These are phyloP conservation scores for Pseudomugil gertrudae DNA, from an alignment of 2,797 vertebrate genomes.

Conservation along the genomic window DNA sequence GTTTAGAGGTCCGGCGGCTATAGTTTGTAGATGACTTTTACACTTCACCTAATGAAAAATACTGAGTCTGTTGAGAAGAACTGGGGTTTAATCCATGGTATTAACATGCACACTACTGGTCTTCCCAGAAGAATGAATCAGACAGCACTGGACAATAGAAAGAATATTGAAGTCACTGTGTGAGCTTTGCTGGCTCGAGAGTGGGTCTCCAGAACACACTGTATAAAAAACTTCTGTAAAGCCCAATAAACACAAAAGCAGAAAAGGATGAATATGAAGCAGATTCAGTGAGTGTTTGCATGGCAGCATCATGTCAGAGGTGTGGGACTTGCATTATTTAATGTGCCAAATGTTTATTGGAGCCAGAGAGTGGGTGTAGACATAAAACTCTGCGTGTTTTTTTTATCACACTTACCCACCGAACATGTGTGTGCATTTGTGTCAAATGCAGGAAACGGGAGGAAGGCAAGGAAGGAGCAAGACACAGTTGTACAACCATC, in stretches of 20 bases:
- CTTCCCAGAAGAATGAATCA: slow-evolving; percentile 48
- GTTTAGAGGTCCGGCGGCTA: slow-evolving; percentile 37
- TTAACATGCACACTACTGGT: slow-evolving; percentile 25
- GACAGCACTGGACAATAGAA: slow-evolving; percentile 54
- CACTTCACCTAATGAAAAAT: slow-evolving; percentile 52
- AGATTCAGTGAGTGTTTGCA: slow-evolving; percentile 41
- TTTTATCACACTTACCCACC: slow-evolving; percentile 49
- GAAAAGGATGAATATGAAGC: slow-evolving; percentile 16
- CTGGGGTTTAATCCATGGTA: slow-evolving; percentile 45
- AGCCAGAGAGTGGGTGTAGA: slow-evolving; percentile 1
- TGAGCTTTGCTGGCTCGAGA: slow-evolving; percentile 59
- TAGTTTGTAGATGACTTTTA: slow-evolving; percentile 40
- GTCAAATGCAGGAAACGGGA: slow-evolving; percentile 55
- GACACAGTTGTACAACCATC: slow-evolving; percentile 47
- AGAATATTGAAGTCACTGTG: slow-evolving; percentile 51
- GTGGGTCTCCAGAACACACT: slow-evolving; percentile 37
- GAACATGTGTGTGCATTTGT: slow-evolving; percentile 59
- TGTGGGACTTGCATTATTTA: slow-evolving; percentile 44
- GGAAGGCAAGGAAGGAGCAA: slow-evolving; percentile 37
- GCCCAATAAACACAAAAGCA: slow-evolving; percentile 36
- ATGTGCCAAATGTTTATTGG: slow-evolving; percentile 45
- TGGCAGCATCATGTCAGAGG: slow-evolving; percentile 43
- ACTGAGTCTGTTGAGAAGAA: slow-evolving; percentile 47
- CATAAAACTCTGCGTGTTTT: slow-evolving; percentile 38
- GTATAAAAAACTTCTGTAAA: slow-evolving; percentile 13